Evolutionary conservation across 53 echinoderm and acorn worm genomes (phyloP), one percentile per base, ranked within the genome.

Genomic region (Antedon mediterranea): DNA sequence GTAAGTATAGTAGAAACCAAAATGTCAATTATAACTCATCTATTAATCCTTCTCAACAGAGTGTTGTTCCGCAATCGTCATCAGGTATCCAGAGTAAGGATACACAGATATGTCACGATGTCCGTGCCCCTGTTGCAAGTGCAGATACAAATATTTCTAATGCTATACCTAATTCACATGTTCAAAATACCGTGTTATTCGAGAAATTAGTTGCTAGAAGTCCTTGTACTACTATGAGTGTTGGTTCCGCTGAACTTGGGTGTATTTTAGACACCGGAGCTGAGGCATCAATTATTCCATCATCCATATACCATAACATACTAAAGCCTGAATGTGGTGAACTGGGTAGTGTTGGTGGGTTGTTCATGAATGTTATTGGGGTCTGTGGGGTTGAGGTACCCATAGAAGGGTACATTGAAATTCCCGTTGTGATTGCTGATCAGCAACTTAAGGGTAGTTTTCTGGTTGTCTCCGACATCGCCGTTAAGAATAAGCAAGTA

Each of bases 261-360:
- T 81, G 85, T 30, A 33, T 85, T 0, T n/a, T 81, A 11, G 85
- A 81, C 72, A 85, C 80, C 11, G 81, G 84, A 32, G 81, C 85
- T 4, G 78, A 81, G 43, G 77, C 78, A 7, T 78, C 81, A 4
- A 70, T 85, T 26, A 85, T 85, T 31, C 85, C 85, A 3, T 33
- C 81, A 0, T 77, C 80, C 32, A 74, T 81, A 3, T 85, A 76
- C 27, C 72, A 81, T 57, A 57, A 57, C 9, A 23, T 57, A 15
- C 23, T 57, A 26, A 57, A 57, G 23, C 23, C 57, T 11, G 57
- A 57, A 23, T 23, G 11, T 18, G 57, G 57, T 57, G 57, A 57
- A 18, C 23, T 57, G 23, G 23, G 23, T 15, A 57, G 20, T 57
- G 57, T 57, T 2, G 23, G 57, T 2, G 23, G 23, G 57, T 57